Conservation (phyloP, 2,797 vertebrate species). For the Catostomus latipinnis region DNA sequence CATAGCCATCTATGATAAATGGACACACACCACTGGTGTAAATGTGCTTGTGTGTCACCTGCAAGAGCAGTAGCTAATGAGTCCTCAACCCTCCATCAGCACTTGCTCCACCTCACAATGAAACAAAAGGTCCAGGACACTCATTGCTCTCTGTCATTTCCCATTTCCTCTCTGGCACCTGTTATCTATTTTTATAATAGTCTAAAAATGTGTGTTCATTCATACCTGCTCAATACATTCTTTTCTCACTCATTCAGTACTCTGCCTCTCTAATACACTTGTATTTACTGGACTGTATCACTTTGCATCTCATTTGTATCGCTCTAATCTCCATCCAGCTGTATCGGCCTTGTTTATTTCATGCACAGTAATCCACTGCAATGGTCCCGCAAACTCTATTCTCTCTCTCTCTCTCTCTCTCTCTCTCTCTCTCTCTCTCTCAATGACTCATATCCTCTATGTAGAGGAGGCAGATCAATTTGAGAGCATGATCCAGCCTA, state of each 20-base stretch:
- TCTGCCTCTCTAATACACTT: slow-evolving; percentile 12
- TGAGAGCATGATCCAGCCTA: slow-evolving; percentile 5
- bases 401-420: background rate
- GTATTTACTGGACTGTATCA: slow-evolving; percentile 6
- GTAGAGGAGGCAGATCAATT: slow-evolving; percentile 12
- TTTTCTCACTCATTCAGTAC: slow-evolving; percentile 22
- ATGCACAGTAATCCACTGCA: slow-evolving; percentile 7
- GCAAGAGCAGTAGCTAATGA: background rate
- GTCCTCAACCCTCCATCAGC: slow-evolving; percentile 2
- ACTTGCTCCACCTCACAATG: background rate
- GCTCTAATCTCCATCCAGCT: slow-evolving; percentile 12
- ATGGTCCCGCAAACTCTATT: background rate
- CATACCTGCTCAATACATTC: background rate
- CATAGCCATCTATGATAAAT: slow-evolving; percentile 10
- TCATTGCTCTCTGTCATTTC: slow-evolving; percentile 24
- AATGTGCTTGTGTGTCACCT: background rate
- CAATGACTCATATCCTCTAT: slow-evolving; percentile 34
- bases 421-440: slow-evolving; percentile 21
- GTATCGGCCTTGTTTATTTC: slow-evolving; percentile 36
- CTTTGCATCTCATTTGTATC: slow-evolving; percentile 2
- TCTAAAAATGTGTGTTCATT: slow-evolving; percentile 2
- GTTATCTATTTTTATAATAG: slow-evolving; percentile 8
- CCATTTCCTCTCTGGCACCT: slow-evolving; percentile 26
- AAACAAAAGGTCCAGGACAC: slow-evolving; percentile 17
- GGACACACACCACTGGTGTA: background rate